Base-by-base conservation (phyloP, 2,113 vertebrate species). In the Phyllostomus discolor region DNA sequence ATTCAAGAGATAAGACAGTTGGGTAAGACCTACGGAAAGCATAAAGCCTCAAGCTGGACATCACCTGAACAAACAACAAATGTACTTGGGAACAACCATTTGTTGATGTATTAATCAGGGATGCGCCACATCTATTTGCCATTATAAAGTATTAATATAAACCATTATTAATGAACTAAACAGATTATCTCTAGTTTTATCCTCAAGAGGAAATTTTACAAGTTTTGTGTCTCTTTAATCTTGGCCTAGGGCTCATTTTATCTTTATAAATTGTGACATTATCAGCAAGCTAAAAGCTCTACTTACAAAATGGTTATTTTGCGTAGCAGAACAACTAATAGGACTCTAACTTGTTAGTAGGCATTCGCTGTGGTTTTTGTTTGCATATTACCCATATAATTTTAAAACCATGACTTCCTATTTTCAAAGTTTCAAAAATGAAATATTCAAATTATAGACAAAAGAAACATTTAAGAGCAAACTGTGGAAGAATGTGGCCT, bases 401-500 rank as follows among this genome's bases (percentile, higher is more conserved):
- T 95, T 43, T 66, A n/a, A 85, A 85, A 94, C 48, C 16, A 66
- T 7, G 10, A 90, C 22, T 82, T 90, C 31, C 50, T 86, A 35
- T 72, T 92, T 95, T 82, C 28, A 95, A 94, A 91, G 19, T 90
- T 26, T 95, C 41, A 66, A 33, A 78, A 93, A 73, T 73, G 50
- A 94, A 87, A 88, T 62, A 94, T 88, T 59, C 10, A 94, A 95
- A 88, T 73, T 88, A 75, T 41, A 96, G 75, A 98, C 33, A 97
- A 79, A 87, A 95, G 35, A 93, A 57, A 92, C 24, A 57, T 70
- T 85, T 91, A 95, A 86, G 41, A 76, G 72, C 43, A 91, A 95
- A 93, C 64, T 24, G 26, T 93, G 31, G 9, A 78, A 89, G 41
- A 94, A 87, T 97, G 83, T 96, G 69, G 46, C 98, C 99, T 99